phyloP scores from a whole-genome alignment of 2,888 invertebrate genomes.

The Agrenia bidenticulata region DNA sequence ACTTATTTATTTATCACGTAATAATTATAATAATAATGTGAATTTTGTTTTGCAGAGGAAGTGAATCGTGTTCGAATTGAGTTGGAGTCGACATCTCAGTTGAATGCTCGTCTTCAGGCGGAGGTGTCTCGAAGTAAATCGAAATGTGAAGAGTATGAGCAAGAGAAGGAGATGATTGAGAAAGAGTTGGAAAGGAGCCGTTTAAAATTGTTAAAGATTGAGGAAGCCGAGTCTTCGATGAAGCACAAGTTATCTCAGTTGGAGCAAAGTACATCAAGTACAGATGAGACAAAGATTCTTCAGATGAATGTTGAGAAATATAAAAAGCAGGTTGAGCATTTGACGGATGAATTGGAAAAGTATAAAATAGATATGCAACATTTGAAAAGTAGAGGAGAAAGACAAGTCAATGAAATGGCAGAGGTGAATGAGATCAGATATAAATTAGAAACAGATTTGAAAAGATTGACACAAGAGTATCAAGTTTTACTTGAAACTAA shows the following conservation, averaged over 20 bases:
- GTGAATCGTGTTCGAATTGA: slow-evolving; percentile 54
- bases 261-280: slow-evolving; percentile 34
- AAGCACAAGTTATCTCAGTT: slow-evolving; percentile 19
- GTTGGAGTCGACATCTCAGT: slow-evolving; percentile 48
- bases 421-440: slow-evolving; percentile 57
- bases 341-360: slow-evolving; percentile 74
- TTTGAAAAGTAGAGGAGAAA: slow-evolving; percentile 68
- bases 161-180: slow-evolving; percentile 21
- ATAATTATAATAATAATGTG: no score
- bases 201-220: background rate
- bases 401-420: slow-evolving; percentile 63
- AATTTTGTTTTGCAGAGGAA: slow-evolving; percentile 47
- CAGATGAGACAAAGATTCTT: background rate
- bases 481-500: background rate
- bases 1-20: background rate
- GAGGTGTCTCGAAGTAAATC: slow-evolving; percentile 67
- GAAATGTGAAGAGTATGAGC: slow-evolving; percentile 20
- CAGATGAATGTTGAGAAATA: slow-evolving; percentile 2
- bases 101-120: slow-evolving; percentile 64
- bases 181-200: slow-evolving; percentile 21
- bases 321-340: slow-evolving; percentile 66
- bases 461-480: background rate
- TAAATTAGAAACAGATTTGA: slow-evolving; percentile 5
- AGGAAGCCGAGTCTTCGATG: slow-evolving; percentile 5
- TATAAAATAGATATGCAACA: slow-evolving; percentile 59